Percentiles rank a stretch among this genome's conserved stretches.
phyloP scores from a whole-genome alignment of 1,140 invertebrate genomes.

The Hyposmocoma kahamanoa region DNA sequence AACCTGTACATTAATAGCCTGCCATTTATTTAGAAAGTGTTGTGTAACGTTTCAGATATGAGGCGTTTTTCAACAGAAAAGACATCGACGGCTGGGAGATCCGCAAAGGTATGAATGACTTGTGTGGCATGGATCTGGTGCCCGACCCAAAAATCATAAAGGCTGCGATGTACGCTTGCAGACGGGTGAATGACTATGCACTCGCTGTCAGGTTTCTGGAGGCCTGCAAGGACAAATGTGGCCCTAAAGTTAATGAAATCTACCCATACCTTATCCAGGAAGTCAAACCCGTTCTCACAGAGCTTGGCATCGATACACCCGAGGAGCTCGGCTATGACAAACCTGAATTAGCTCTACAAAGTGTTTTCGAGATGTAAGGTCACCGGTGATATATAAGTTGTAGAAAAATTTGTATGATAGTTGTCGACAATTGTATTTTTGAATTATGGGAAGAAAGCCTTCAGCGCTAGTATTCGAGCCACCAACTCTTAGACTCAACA shows the following conservation, averaged over 20 bases:
- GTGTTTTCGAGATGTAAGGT: slow-evolving; percentile 78
- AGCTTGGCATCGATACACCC: slow-evolving; percentile 94
- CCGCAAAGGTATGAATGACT: slow-evolving; percentile 89
- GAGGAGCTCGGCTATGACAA: slow-evolving; percentile 98
- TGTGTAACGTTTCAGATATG: slow-evolving; percentile 76
- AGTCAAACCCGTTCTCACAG: slow-evolving; percentile 92
- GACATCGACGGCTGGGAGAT: slow-evolving; percentile 98
- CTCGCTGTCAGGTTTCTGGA: slow-evolving; percentile 95
- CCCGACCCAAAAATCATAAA: slow-evolving; percentile 96
- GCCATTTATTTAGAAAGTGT: neutral
- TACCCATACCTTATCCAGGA: slow-evolving; percentile 96
- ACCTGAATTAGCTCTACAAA: slow-evolving; percentile 91
- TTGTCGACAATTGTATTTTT: slow-evolving; percentile 52
- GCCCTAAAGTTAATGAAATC: slow-evolving; percentile 83
- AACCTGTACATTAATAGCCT: too few species aligned
- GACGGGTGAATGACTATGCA: slow-evolving; percentile 95
- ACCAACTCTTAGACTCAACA: neutral
- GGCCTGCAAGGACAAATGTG: slow-evolving; percentile 93
- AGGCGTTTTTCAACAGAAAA: slow-evolving; percentile 88
- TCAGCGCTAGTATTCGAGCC: slow-evolving; percentile 33
- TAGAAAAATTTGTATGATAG: slow-evolving; percentile 64
- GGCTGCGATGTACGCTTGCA: slow-evolving; percentile 93
- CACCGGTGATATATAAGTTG: slow-evolving; percentile 35
- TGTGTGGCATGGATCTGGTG: slow-evolving; percentile 92
- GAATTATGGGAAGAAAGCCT: slow-evolving; percentile 39